Percentiles rank a stretch among this genome's conserved stretches.
phyloP scores from a whole-genome alignment of 1,140 invertebrate genomes.

The Platyura marginata region DNA sequence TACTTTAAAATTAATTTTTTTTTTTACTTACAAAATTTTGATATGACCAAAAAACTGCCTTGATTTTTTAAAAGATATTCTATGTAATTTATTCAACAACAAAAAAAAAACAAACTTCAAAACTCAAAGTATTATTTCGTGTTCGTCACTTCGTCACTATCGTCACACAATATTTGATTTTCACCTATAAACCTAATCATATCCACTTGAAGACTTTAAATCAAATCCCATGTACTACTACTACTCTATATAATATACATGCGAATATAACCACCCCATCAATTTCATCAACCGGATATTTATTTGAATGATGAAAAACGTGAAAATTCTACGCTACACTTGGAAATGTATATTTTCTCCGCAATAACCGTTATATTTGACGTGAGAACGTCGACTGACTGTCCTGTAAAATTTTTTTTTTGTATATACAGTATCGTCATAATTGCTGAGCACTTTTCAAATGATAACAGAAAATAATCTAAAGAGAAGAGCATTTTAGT shows the following conservation, averaged over 20 bases:
- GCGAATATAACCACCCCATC: too few relatives aligned
- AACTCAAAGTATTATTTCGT: too few relatives aligned
- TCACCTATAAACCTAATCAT: too few relatives aligned
- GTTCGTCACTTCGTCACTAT: too few relatives aligned
- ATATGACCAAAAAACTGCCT: too few relatives aligned
- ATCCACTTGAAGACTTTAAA: not conserved
- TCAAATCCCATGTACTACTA: not conserved
- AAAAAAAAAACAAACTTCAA: too few relatives aligned
- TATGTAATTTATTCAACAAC: too few relatives aligned
- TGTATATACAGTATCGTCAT: not conserved
- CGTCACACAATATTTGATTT: too few relatives aligned
- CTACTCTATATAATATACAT: not conserved
- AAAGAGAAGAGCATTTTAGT: not conserved
- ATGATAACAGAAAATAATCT: not conserved
- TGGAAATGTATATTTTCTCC: not conserved
- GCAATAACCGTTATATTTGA: not conserved
- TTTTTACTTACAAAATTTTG: too few relatives aligned
- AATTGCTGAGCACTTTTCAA: not conserved
- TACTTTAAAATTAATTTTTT: too few relatives aligned
- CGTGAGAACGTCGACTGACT: not conserved
- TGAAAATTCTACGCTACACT: not conserved
- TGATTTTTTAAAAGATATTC: too few relatives aligned
- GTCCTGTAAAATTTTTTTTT: not conserved
- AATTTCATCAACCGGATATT: too few relatives aligned
- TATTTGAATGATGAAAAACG: not conserved